Conservation (phyloP, 2,113 vertebrate genomes). For the Pterocles gutturalis region DNA sequence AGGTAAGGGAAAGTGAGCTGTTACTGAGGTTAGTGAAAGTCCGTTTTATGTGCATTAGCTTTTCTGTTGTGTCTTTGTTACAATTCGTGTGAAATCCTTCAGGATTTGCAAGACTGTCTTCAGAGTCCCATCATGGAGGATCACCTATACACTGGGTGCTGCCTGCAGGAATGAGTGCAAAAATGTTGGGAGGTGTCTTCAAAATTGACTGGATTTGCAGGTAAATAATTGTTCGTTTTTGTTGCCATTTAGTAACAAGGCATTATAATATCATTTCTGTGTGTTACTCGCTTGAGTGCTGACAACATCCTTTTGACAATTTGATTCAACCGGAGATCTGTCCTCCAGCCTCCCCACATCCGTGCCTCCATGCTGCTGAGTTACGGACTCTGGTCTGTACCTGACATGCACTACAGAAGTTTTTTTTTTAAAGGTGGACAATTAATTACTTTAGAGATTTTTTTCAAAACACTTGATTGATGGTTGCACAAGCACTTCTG, state of each 20-base stretch:
- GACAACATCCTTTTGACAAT: not conserved
- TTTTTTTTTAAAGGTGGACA: not conserved
- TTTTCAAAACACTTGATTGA: not conserved
- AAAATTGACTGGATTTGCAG: constrained; percentile 99
- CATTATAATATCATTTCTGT: not conserved
- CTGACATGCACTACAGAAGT: not conserved
- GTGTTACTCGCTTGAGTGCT: not conserved
- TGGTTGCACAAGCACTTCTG: not conserved
- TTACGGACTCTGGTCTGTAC: not conserved
- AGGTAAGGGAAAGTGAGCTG: constrained; percentile 80
- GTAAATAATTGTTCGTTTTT: constrained; percentile 60
- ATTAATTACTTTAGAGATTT: not conserved
- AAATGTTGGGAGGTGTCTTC: constrained; percentile 98
- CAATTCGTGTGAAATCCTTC: constrained; percentile 1
- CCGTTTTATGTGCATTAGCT: not conserved
- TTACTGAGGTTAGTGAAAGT: not conserved
- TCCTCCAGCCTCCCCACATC: not conserved
- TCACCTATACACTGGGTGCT: constrained; percentile 99
- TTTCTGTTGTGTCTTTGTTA: not conserved
- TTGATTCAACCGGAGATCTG: not conserved
- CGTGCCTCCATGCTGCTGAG: not conserved
- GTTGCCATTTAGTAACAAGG: not conserved
- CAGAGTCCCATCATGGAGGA: constrained; percentile 96
- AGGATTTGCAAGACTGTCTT: constrained; percentile 95
- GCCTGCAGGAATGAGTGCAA: constrained; percentile 98